A percentile compares a stretch with the other conserved stretches of the same genome.
These are phyloP conservation scores for Oreochromis tanganicae DNA, from an alignment of 2,113 vertebrate genomes.

Conservation along the genomic window DNA sequence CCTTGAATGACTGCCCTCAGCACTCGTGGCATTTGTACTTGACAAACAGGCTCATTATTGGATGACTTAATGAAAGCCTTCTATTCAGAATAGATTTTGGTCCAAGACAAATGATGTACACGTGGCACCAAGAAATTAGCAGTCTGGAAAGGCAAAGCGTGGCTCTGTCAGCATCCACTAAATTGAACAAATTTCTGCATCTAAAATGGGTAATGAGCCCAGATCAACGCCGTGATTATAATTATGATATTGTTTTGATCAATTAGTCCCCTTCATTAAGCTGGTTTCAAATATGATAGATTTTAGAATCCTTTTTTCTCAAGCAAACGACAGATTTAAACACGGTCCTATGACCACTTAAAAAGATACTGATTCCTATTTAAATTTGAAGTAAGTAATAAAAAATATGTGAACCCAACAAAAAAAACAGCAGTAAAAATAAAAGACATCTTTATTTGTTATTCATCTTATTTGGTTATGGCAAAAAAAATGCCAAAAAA, in stretches of 20 bases:
- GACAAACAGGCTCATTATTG: slow-evolving; percentile 67
- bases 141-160: slow-evolving; percentile 24
- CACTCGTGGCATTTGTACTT: slow-evolving; percentile 53
- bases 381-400: neutral
- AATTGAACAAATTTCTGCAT: slow-evolving; percentile 42
- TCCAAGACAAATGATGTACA: slow-evolving; percentile 57
- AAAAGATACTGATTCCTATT: neutral
- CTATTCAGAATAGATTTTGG: slow-evolving; percentile 62
- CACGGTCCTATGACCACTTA: neutral
- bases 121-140: slow-evolving; percentile 47
- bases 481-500: neutral
- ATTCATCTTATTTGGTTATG: neutral
- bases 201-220: slow-evolving; percentile 30
- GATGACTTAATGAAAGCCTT: slow-evolving; percentile 66
- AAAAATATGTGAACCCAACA: neutral
- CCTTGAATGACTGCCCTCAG: slow-evolving; percentile 50
- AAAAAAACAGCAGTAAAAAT: neutral
- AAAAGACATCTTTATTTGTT: neutral
- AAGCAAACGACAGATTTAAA: neutral
- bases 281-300: slow-evolving; percentile 10
- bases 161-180: slow-evolving; percentile 30
- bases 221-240: slow-evolving; percentile 27
- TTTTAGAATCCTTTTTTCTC: neutral
- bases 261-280: slow-evolving; percentile 12
- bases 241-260: slow-evolving; percentile 50